Base-by-base conservation (phyloP, 2,888 invertebrate species). In the Acheta domesticus region DNA sequence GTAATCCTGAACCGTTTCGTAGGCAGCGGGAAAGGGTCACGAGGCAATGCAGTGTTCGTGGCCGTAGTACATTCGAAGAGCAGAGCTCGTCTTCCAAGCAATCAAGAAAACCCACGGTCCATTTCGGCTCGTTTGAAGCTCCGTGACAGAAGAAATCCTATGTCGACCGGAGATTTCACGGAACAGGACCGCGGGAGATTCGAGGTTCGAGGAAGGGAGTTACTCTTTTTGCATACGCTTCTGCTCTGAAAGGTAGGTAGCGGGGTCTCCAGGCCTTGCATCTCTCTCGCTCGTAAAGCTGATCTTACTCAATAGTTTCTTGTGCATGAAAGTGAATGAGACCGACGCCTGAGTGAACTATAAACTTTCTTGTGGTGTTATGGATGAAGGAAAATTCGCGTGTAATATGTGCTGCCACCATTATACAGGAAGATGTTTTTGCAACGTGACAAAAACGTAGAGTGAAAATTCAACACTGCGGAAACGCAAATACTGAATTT, bases 51-150 rank as follows among this genome's bases (percentile, higher is more conserved):
- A 62, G 62, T 19, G 62, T 62, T 36, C 36, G 62, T 62, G 62
- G n/a, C 62, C 16, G 36, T 62, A 62, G 16, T 62, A 14, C 62
- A 62, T 62, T 62, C n/a, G 4, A 16, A 62, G 62, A n/a, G 62
- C 8, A 62, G 62, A 62, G 14, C 62, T 62, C 62, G 62, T n/a
- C 62, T 62, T 62, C 16, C 14, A 62, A 5, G 62, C 62, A 62
- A 62, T 62, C 62, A 62, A 62, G 62, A 62, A 62, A 62, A 62
- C 62, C 62, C 62, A 62, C 62, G 62, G 16, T 62, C 16, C n/a
- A 62, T 62, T 62, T 62, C 62, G 62, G 62, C 16, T 62, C n/a
- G 62, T 62, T 62, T 62, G 62, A 62, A 62, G 62, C 14, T 14
- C n/a, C 62, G 4, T 19, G n/a, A 62, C 62, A 62, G 62, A 62